Evolutionary conservation across 2,797 vertebrate genomes (phyloP), one percentile per base, ranked within the genome.

Genomic region (Mormyrops boulengeri): DNA sequence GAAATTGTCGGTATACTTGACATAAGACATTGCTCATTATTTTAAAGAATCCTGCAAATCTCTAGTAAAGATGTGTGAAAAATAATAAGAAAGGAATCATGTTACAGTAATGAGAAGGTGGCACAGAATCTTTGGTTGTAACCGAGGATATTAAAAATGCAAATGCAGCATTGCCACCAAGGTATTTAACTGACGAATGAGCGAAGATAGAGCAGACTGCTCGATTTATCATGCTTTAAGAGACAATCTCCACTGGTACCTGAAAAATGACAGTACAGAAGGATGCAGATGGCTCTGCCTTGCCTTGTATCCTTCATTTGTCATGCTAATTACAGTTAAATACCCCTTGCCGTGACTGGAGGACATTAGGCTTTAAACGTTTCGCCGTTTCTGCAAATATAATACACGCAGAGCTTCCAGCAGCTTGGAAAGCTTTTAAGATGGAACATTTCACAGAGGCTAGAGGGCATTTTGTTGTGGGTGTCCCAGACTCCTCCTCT

Each of bases 191-290:
- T 94, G 94, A 95, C 90, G 94, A 95, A 94, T 93, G 91, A 94
- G 87, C 91, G 89, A 91, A 94, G 91, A 94, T 93, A 91, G 88
- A 91, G 47, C 69, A 60, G 92, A 93, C 55, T 50, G 94, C 93
- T 92, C 93, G 95, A 95, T 95, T 94, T 88, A 94, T 95, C 94
- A 94, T 93, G 95, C 93, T 96, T 95, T 94, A 94, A 94, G 94
- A 95, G 94, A 94, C 94, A 96, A 93, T 93, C 95, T 95, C 30
- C 87, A 93, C 34, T 92, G 93, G 90, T 93, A 91, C 89, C 91
- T 93, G 90, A 92, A 93, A 94, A 95, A 95, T 93, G 90, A 93
- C 91, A 94, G 91, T n/a, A 17, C 44, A 90, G 91, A 92, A 91
- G 94, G 95, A 94, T 93, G 90, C 93, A 95, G 93, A 94, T 94